Base-by-base conservation (phyloP, 2,888 invertebrate species). In the Congeria kusceri region DNA sequence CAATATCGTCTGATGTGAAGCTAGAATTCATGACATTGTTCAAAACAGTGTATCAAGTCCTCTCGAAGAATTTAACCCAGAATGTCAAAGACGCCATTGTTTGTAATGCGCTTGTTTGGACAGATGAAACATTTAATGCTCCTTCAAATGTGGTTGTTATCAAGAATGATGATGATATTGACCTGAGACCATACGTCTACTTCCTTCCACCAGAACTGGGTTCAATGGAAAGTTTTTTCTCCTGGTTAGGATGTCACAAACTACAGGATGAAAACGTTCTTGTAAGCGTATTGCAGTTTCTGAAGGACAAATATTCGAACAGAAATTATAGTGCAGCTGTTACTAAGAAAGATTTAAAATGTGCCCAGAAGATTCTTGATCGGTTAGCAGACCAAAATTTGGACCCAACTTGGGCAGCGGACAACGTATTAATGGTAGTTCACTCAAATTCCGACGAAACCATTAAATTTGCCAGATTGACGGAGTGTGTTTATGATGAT, bases 151-250 rank as follows among this genome's bases (percentile, higher is more conserved):
- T 56, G 9, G n/a, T 56, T 25, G 56, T 56, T 20, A 25, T 56
- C 13, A 7, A 11, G 56, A 56, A 56, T 7, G 56, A 20, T 15
- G 56, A 25, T 56, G 56, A 32, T 20, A n/a, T 62, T 11, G 62
- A 62, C 13, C n/a, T 62, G 15, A 62, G 39, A n/a, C 62, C 62
- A 39, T 62, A 62, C 39, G 20, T 28, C 11, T 62, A 20, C n/a
- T 28, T 20, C 29, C 15, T 62, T 7, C 62, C 62, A 11, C 39
- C 29, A 62, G 62, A 62, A 9, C 20, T 62, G 11, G 18, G 29
- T 9, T 20, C 20, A 13, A 29, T 62, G 62, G 18, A 29, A n/a
- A 18, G 15, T 27, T 20, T 62, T 32, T 62, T 62, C 39, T 20
- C 39, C 3, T 23, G 20, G 25, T 62, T 62, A 32, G 62, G 39